Percentiles rank a stretch among this genome's conserved stretches.
phyloP scores from a whole-genome alignment of 92 coral and sea anemone genomes.

The Zoanthus gigantus region DNA sequence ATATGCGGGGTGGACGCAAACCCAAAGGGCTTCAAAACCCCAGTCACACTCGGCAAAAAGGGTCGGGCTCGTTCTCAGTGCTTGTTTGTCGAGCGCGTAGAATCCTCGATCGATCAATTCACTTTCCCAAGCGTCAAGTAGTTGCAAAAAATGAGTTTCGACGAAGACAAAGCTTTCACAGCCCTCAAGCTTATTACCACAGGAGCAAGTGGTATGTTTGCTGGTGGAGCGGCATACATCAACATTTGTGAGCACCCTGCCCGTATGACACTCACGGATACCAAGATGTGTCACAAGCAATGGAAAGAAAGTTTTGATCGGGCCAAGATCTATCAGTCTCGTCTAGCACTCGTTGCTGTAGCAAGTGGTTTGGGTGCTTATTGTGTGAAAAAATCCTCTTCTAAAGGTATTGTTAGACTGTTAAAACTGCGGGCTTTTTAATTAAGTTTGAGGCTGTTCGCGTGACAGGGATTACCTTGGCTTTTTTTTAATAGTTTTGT shows the following conservation, averaged over 20 bases:
- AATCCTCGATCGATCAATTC: background rate
- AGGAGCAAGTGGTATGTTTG: constrained; percentile 74
- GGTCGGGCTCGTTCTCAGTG: too few species aligned
- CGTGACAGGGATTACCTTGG: too few species aligned
- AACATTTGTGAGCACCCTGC: constrained; percentile 86
- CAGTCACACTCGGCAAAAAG: background rate
- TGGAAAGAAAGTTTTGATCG: constrained; percentile 81
- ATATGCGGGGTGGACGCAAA: constrained; percentile 34
- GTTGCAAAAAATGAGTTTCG: constrained; percentile 63
- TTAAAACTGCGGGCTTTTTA: background rate
- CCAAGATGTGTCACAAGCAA: constrained; percentile 76
- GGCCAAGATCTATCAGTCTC: constrained; percentile 70
- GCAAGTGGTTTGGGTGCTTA: constrained; percentile 74
- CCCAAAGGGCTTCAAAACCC: background rate
- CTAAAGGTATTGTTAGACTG: background rate
- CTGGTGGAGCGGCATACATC: constrained; percentile 78
- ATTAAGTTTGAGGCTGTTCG: background rate
- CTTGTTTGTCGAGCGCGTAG: too few species aligned
- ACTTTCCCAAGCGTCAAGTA: background rate
- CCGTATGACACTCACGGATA: constrained; percentile 75
- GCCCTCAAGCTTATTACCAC: constrained; percentile 71
- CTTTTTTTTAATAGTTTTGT: too few species aligned
- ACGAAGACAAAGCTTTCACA: constrained; percentile 71
- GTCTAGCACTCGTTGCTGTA: constrained; percentile 67
- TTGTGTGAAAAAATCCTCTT: constrained; percentile 64